Percentiles rank a stretch among this genome's conserved stretches.
These are phyloP conservation scores for Chloroceryle inda DNA, from an alignment of 2,797 vertebrate genomes.

Conservation along the genomic window DNA sequence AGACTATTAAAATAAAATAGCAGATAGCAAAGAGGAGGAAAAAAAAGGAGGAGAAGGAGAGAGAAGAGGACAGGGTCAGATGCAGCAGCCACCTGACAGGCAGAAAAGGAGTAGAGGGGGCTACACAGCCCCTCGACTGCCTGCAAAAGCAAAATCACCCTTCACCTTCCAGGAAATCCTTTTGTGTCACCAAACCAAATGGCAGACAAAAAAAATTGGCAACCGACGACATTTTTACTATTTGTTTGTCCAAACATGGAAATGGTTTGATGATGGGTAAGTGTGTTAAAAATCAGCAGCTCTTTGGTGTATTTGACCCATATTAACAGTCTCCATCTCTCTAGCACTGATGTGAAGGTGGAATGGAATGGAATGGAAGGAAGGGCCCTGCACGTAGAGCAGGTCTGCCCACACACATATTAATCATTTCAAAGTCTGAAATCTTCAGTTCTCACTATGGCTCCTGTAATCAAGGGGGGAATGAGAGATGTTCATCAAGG, in stretches of 20 bases:
- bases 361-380: not conserved
- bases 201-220: not conserved
- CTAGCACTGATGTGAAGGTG: not conserved
- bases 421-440: not conserved
- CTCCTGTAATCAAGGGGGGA: not conserved
- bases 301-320: not conserved
- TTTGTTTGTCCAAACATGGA: not conserved
- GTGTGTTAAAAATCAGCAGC: not conserved
- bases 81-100: not conserved
- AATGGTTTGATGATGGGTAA: not conserved
- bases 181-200: not conserved
- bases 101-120: not conserved
- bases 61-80: not conserved
- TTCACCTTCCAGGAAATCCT: not conserved
- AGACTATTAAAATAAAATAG: constrained; percentile 38
- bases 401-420: not conserved
- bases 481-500: not conserved
- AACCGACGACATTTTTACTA: not conserved
- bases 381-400: not conserved
- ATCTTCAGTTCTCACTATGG: not conserved
- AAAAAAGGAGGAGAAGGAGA: not conserved
- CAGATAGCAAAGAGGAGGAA: not conserved
- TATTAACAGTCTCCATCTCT: not conserved
- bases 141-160: not conserved
- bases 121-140: rapidly evolving